These are phyloP conservation scores for Molossus molossus DNA, from an alignment of 2,797 vertebrate species.

Conservation along the genomic window DNA sequence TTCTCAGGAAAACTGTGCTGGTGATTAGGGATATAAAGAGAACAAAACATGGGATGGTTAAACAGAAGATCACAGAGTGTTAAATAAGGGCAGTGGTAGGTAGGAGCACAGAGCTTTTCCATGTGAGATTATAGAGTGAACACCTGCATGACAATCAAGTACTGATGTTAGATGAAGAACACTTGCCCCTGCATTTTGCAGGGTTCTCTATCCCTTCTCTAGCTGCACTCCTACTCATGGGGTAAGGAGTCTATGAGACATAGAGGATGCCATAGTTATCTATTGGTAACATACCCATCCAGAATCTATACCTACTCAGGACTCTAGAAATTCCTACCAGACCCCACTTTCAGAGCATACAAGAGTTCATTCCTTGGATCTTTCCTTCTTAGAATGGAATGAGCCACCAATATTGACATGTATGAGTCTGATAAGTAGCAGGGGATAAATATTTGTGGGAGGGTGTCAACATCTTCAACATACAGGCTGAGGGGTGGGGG, in stretches of 20 bases:
- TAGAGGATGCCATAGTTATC: background rate
- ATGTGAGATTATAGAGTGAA: background rate
- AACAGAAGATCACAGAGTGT: background rate
- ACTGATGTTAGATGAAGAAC: background rate
- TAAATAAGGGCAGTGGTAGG: background rate
- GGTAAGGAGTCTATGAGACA: background rate
- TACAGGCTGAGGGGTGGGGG: no score
- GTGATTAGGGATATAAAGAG: background rate
- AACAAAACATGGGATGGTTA: background rate
- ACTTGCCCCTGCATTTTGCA: background rate
- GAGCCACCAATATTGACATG: background rate
- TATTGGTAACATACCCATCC: background rate
- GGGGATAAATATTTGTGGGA: background rate
- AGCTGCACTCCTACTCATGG: background rate
- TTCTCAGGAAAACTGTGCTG: background rate
- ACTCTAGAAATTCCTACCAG: background rate
- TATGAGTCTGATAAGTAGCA: background rate
- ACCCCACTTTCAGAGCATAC: background rate
- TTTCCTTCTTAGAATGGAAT: background rate
- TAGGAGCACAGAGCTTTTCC: background rate
- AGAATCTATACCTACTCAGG: background rate
- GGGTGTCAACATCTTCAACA: background rate
- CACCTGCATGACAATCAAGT: background rate
- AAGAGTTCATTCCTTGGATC: background rate
- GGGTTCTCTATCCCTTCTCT: background rate